Percentiles rank a stretch among this genome's conserved stretches.
phyloP scores from a whole-genome alignment of 2,888 invertebrate genomes.

The Drosophila quinaria region DNA sequence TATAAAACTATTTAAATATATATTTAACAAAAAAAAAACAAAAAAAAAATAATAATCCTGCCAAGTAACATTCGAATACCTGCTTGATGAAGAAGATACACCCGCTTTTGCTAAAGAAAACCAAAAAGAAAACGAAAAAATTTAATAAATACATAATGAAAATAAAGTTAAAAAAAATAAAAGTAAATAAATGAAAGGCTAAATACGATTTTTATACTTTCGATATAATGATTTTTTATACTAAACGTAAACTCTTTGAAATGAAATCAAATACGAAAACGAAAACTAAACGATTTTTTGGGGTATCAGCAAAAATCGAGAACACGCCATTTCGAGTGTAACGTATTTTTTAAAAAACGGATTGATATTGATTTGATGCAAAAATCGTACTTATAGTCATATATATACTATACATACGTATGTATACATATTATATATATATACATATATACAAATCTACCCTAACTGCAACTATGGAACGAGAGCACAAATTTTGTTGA shows the following conservation, averaged over 20 bases:
- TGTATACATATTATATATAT: slow-evolving; percentile 38
- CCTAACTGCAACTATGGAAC: slow-evolving; percentile 82
- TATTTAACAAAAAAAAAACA: slow-evolving; percentile 50
- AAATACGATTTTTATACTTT: slow-evolving; percentile 82
- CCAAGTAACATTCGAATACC: slow-evolving; percentile 84
- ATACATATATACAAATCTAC: slow-evolving; percentile 38
- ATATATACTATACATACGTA: slow-evolving; percentile 33
- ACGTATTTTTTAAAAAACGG: slow-evolving; percentile 51
- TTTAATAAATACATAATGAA: slow-evolving; percentile 34
- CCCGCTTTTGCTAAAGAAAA: slow-evolving; percentile 83
- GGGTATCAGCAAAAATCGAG: slow-evolving; percentile 56
- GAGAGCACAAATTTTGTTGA: slow-evolving; percentile 82
- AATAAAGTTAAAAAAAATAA: slow-evolving; percentile 26
- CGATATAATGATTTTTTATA: slow-evolving; percentile 82
- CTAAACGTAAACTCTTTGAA: slow-evolving; percentile 74
- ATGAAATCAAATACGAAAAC: slow-evolving; percentile 36
- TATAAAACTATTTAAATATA: slow-evolving; percentile 78
- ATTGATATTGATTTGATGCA: slow-evolving; percentile 70
- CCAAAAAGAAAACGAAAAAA: slow-evolving; percentile 20
- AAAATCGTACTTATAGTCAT: slow-evolving; percentile 56
- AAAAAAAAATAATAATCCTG: slow-evolving; percentile 81
- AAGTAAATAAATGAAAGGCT: slow-evolving; percentile 57
- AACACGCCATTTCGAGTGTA: slow-evolving; percentile 35
- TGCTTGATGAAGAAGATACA: slow-evolving; percentile 83
- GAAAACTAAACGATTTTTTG: slow-evolving; percentile 59